Percentiles rank a stretch among this genome's conserved stretches.
Evolutionary conservation across 2,797 vertebrate genomes (phyloP).

Genomic region (Xerus rutilus): DNA sequence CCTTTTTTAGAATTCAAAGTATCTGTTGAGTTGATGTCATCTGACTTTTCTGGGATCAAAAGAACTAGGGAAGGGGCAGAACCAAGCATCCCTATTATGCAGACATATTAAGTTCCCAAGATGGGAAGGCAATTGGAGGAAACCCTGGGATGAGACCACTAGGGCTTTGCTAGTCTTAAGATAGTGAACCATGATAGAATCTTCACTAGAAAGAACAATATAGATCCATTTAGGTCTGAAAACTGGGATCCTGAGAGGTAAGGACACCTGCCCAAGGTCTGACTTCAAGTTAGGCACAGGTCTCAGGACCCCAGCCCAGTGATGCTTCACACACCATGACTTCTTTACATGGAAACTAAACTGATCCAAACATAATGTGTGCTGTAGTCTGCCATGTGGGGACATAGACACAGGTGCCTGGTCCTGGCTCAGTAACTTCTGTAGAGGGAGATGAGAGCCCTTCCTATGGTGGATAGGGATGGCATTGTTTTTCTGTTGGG

Average conservation of each 20-base stretch:
- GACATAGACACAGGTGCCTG: accelerated
- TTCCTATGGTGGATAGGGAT: background rate
- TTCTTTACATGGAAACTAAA: background rate
- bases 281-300: background rate
- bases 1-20: background rate
- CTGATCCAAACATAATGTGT: background rate
- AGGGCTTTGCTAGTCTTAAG: background rate
- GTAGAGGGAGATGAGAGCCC: background rate
- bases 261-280: background rate
- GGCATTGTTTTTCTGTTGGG: background rate
- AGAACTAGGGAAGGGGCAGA: background rate
- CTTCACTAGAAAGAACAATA: background rate
- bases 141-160: background rate
- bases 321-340: too few relatives aligned
- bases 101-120: background rate
- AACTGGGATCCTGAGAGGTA: background rate
- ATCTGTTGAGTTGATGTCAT: background rate
- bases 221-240: background rate
- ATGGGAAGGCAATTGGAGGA: background rate
- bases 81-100: background rate
- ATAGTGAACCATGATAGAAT: background rate
- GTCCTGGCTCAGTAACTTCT: background rate
- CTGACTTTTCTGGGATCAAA: background rate
- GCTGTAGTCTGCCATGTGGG: background rate
- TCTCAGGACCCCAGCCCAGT: background rate